These are phyloP conservation scores for Naso thynnoides DNA, from an alignment of 2,797 vertebrate genomes.

Conservation along the genomic window DNA sequence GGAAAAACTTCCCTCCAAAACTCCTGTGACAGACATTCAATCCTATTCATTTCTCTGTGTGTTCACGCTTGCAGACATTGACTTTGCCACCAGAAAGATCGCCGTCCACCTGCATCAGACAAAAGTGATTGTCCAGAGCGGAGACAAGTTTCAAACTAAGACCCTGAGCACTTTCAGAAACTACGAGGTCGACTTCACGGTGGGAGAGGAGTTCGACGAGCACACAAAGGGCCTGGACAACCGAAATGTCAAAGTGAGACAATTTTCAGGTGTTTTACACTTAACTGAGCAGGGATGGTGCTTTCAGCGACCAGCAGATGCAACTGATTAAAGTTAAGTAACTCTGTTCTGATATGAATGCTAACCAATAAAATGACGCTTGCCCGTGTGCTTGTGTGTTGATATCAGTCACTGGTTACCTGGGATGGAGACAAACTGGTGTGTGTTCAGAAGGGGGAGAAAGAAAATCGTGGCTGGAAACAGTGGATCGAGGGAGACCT, in stretches of 20 bases:
- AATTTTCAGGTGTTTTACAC: not conserved
- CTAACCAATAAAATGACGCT: not conserved
- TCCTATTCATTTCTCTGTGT: not conserved
- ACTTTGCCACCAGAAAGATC: conserved; percentile 95
- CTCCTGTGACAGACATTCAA: not conserved
- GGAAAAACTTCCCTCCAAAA: conserved; percentile 4
- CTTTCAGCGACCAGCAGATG: not conserved
- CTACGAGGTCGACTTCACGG: conserved; percentile 89
- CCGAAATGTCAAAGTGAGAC: conserved; percentile 86
- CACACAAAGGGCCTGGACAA: conserved; percentile 90
- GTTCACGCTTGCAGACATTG: conserved; percentile 84
- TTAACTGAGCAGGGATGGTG: not conserved
- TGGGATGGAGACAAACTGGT: conserved; percentile 95
- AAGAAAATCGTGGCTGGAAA: conserved; percentile 95
- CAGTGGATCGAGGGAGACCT: conserved; percentile 95
- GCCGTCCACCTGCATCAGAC: conserved; percentile 89
- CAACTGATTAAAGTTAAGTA: not conserved
- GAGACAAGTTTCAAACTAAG: conserved; percentile 90
- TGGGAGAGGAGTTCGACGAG: conserved; percentile 93
- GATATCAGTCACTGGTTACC: conserved; percentile 86
- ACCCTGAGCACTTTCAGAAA: conserved; percentile 93
- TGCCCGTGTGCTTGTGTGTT: conserved; percentile 27
- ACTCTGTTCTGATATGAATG: not conserved
- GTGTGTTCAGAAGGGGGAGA: conserved; percentile 95
- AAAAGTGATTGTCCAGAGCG: conserved; percentile 90